Evolutionary conservation across 2,113 vertebrate species (phyloP).

Genomic region (Urocolius indicus): DNA sequence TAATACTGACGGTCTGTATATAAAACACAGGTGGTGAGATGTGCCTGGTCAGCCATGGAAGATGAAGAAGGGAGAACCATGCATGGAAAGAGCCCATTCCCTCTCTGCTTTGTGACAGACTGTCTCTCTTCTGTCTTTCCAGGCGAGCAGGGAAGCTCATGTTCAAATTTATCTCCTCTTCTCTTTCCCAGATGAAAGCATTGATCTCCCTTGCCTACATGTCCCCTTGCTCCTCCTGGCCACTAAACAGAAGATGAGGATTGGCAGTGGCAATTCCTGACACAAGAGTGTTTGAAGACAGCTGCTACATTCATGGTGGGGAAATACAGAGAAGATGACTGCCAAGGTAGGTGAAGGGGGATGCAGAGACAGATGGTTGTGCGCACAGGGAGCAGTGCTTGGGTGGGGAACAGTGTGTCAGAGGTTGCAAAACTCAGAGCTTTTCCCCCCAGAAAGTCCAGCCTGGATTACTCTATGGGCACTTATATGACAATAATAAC

Average conservation of each 20-base stretch:
- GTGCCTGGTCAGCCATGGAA: background rate
- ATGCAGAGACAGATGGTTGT: background rate
- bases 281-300: background rate
- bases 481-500: background rate
- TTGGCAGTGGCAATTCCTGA: background rate
- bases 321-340: background rate
- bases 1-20: background rate
- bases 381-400: background rate
- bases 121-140: background rate
- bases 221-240: fast-evolving
- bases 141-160: fast-evolving
- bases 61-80: background rate
- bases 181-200: fast-evolving
- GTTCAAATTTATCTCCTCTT: background rate
- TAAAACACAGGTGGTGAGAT: background rate
- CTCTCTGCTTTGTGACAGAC: background rate
- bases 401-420: background rate
- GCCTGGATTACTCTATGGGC: background rate
- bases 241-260: background rate
- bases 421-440: background rate
- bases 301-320: background rate
- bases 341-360: background rate
- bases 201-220: background rate
- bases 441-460: background rate
- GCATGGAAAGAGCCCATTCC: background rate